A percentile compares a stretch with the other conserved stretches of the same genome.
These are phyloP conservation scores for Drosophila fungiperda DNA, from an alignment of 2,888 invertebrate genomes.

Conservation along the genomic window DNA sequence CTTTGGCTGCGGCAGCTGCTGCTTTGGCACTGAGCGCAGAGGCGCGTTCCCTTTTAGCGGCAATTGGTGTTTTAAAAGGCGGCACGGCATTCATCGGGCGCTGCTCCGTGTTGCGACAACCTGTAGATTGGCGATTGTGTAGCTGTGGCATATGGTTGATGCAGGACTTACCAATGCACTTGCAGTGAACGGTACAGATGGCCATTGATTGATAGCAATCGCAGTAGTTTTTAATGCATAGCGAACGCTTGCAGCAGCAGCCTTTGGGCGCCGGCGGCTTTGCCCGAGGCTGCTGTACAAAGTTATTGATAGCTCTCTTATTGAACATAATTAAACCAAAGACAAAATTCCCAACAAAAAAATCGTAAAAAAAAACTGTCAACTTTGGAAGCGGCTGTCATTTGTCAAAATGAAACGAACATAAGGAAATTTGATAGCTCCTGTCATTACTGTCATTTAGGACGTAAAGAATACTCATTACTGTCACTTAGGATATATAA, in stretches of 20 bases:
- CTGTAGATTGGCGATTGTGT: slow-evolving; percentile 14
- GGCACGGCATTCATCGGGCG: slow-evolving; percentile 25
- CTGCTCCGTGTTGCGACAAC: slow-evolving; percentile 63
- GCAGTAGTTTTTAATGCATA: slow-evolving; percentile 73
- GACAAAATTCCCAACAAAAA: slow-evolving; percentile 16
- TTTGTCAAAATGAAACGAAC: not conserved
- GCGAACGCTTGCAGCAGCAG: slow-evolving; percentile 70
- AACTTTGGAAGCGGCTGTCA: not conserved
- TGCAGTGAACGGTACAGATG: slow-evolving; percentile 57
- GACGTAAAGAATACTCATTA: not conserved
- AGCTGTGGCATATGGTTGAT: not conserved
- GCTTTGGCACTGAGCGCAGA: slow-evolving; percentile 61
- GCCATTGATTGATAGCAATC: slow-evolving; percentile 73
- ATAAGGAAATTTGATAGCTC: not conserved
- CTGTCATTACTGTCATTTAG: slow-evolving; percentile 28
- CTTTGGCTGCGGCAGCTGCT: slow-evolving; percentile 57
- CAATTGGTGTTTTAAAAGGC: slow-evolving; percentile 35
- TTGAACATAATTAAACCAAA: slow-evolving; percentile 27
- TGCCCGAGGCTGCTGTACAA: slow-evolving; percentile 16
- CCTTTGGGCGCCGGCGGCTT: slow-evolving; percentile 50
- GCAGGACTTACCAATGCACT: slow-evolving; percentile 60
- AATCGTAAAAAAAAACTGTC: not conserved
- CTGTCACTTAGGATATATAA: slow-evolving; percentile 27
- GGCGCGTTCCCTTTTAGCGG: slow-evolving; percentile 50
- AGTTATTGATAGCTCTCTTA: not conserved